Evolutionary conservation across 2,113 vertebrate genomes (phyloP).

Genomic region (Notothenia coriiceps): DNA sequence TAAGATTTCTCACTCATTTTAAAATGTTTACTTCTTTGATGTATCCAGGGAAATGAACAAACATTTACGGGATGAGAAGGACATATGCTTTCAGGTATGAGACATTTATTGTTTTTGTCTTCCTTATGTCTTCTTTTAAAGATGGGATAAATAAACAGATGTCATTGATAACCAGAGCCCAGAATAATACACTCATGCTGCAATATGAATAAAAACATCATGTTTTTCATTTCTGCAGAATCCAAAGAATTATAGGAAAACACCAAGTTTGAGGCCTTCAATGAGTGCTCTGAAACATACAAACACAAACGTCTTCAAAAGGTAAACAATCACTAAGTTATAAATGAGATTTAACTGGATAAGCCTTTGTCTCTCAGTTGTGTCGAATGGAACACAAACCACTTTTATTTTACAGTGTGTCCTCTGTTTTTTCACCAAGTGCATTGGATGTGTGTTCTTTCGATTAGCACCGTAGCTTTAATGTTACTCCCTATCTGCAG

Average conservation of each 20-base stretch:
- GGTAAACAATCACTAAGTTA: constrained; percentile 74
- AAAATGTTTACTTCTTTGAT: constrained; percentile 11
- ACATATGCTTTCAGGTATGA: constrained; percentile 85
- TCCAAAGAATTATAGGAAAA: constrained; percentile 75
- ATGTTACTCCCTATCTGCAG: constrained; percentile 43
- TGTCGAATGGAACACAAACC: too few species aligned
- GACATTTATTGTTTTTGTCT: neutral
- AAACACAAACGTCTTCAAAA: constrained; percentile 80
- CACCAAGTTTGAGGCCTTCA: constrained; percentile 76
- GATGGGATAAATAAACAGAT: too few species aligned
- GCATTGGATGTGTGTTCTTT: neutral
- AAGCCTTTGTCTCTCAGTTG: too few species aligned
- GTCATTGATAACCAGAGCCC: neutral
- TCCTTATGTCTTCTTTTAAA: too few species aligned
- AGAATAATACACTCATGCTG: neutral
- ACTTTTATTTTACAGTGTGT: too few species aligned
- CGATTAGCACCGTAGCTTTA: neutral
- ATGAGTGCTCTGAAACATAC: constrained; percentile 79
- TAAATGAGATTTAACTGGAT: too few species aligned
- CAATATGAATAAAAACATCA: neutral
- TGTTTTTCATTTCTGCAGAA: constrained; percentile 80
- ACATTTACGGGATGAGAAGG: constrained; percentile 90
- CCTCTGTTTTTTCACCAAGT: neutral
- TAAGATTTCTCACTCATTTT: neutral
- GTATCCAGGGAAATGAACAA: constrained; percentile 94